phyloP scores from a whole-genome alignment of 2,113 vertebrate genomes.

The Misgurnus mizolepis region DNA sequence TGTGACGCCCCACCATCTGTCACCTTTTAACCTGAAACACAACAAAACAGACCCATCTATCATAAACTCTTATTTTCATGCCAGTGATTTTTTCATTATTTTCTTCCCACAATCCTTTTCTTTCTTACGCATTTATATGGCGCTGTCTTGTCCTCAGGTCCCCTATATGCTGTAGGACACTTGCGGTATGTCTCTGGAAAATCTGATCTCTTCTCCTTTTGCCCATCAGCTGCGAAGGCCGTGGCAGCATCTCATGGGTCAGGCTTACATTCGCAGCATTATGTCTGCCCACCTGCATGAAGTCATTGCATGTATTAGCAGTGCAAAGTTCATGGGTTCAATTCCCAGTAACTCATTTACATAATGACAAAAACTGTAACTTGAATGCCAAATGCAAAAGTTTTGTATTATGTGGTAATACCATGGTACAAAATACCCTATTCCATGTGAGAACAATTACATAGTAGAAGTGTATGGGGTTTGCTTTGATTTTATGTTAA shows the following conservation, averaged over 20 bases:
- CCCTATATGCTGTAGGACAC: constrained; percentile 51
- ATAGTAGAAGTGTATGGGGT: too few relatives aligned
- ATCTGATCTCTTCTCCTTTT: constrained; percentile 3
- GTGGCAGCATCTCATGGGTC: constrained; percentile 40
- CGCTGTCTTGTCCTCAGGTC: constrained; percentile 56
- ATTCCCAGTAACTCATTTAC: too few relatives aligned
- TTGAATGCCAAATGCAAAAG: too few relatives aligned
- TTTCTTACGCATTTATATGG: constrained; percentile 49
- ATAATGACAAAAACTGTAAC: too few relatives aligned
- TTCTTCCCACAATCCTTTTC: background rate
- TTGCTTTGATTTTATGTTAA: too few relatives aligned
- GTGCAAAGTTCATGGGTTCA: background rate
- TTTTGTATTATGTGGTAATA: background rate
- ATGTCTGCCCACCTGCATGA: constrained; percentile 22
- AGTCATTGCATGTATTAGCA: background rate
- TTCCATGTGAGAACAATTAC: background rate
- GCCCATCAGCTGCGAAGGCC: constrained; percentile 51
- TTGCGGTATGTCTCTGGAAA: constrained; percentile 23
- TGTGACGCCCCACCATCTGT: constrained; percentile 40
- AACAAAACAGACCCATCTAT: background rate
- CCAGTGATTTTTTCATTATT: background rate
- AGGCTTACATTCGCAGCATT: background rate
- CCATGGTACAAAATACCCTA: background rate
- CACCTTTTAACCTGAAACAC: constrained; percentile 50
- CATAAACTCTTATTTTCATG: background rate